Evolutionary conservation across 1,140 invertebrate genomes (phyloP).

Genomic region (Antheraea pernyi): DNA sequence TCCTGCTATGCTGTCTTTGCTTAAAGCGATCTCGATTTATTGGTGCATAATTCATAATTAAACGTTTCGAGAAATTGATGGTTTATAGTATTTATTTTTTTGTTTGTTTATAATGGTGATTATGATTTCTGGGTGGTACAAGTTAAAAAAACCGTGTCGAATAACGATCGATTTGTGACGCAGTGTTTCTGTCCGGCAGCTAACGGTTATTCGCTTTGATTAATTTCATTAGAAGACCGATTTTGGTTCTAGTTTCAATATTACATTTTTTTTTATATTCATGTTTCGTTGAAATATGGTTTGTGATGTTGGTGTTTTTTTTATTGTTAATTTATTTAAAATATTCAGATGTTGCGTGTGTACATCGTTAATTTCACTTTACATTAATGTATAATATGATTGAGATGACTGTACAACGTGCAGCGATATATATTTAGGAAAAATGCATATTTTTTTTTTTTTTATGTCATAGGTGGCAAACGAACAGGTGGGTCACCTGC

Average conservation of each 20-base stretch:
- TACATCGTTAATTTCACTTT: neutral
- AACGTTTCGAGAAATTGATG: slow-evolving; percentile 48
- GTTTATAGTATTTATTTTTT: slow-evolving; percentile 24
- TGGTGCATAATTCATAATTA: slow-evolving; percentile 53
- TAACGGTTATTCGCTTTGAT: neutral
- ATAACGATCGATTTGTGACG: slow-evolving; percentile 9
- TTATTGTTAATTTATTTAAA: neutral
- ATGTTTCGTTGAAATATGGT: neutral
- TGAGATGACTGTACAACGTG: neutral
- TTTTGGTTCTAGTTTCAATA: neutral
- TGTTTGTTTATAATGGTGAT: slow-evolving; percentile 26
- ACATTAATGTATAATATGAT: neutral
- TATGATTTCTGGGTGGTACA: slow-evolving; percentile 31
- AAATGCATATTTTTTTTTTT: no score
- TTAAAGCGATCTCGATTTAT: slow-evolving; percentile 41
- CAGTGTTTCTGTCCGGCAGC: neutral
- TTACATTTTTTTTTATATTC: neutral
- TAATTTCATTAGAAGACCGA: neutral
- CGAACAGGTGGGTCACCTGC: no score
- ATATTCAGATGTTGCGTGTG: neutral
- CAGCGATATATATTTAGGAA: no score
- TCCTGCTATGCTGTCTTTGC: slow-evolving; percentile 35
- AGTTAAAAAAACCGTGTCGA: slow-evolving; percentile 17
- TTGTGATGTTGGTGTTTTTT: neutral
- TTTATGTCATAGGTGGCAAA: no score